A percentile compares a stretch with the other conserved stretches of the same genome.
Conservation (phyloP, 2,797 vertebrate species). For the Sitta carolinensis region DNA sequence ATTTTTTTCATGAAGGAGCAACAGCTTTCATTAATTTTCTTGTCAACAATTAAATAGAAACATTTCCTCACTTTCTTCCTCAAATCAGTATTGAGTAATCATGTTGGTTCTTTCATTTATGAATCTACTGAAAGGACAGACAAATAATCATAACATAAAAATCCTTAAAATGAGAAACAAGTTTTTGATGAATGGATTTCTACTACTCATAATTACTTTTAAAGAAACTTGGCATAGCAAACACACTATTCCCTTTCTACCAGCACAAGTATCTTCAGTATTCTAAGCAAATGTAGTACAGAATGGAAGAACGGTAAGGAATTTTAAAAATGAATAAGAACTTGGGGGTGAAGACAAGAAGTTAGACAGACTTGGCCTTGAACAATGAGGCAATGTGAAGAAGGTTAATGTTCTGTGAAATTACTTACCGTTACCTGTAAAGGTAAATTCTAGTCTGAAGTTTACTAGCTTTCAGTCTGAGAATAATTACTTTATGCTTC, state of each 20-base stretch:
- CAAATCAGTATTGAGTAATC: neutral
- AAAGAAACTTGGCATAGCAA: neutral
- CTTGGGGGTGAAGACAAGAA: neutral
- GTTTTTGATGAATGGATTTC: neutral
- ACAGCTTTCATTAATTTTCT: neutral
- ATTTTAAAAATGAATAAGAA: neutral
- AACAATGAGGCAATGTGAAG: neutral
- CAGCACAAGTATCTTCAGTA: neutral
- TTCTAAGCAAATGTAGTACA: neutral
- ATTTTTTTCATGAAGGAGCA: slow-evolving; percentile 17
- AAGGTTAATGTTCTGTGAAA: slow-evolving; percentile 7
- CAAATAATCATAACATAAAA: neutral
- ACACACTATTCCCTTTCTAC: neutral
- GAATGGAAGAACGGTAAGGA: neutral
- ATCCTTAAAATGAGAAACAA: neutral
- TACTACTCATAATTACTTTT: neutral
- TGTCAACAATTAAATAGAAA: neutral
- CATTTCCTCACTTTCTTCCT: neutral
- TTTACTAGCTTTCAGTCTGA: neutral
- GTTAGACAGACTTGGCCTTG: neutral
- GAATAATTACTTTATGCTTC: neutral
- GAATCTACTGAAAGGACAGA: neutral
- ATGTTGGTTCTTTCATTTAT: neutral
- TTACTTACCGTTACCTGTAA: slow-evolving; percentile 13
- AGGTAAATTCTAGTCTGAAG: slow-evolving; percentile 9